Percentiles rank a stretch among this genome's conserved stretches.
Evolutionary conservation across 2,888 invertebrate species (phyloP).

Genomic region (Pyrocoelia pectoralis): DNA sequence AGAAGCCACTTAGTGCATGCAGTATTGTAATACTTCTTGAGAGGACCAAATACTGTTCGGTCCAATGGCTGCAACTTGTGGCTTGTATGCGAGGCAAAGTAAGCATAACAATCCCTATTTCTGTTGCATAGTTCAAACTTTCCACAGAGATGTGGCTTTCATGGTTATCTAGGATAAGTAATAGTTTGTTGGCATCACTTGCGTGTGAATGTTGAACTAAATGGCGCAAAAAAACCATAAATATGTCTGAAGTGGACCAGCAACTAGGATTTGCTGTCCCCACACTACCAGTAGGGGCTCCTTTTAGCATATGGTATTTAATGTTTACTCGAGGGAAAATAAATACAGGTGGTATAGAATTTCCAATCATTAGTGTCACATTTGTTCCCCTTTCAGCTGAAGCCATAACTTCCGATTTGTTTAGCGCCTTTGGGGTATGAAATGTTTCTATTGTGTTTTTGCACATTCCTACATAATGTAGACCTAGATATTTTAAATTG

Average conservation of each 20-base stretch:
- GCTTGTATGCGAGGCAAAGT: slow-evolving; percentile 38
- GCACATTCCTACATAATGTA: too few species aligned
- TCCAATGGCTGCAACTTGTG: slow-evolving; percentile 43
- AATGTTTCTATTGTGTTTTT: too few species aligned
- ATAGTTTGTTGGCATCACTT: slow-evolving; percentile 31
- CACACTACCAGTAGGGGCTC: slow-evolving; percentile 38
- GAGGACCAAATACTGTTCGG: slow-evolving; percentile 41
- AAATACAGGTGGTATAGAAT: slow-evolving; percentile 38
- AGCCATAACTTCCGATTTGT: slow-evolving; percentile 43
- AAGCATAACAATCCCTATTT: slow-evolving; percentile 41
- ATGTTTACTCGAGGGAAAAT: too few species aligned
- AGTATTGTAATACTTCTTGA: slow-evolving; percentile 38
- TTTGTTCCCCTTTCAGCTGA: slow-evolving; percentile 40
- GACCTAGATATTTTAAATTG: too few species aligned
- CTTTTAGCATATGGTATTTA: too few species aligned
- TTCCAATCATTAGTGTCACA: slow-evolving; percentile 42
- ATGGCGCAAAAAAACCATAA: slow-evolving; percentile 29
- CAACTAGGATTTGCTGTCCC: slow-evolving; percentile 40
- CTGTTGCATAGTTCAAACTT: neutral
- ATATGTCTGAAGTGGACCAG: slow-evolving; percentile 41
- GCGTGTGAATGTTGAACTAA: slow-evolving; percentile 19
- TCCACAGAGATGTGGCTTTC: slow-evolving; percentile 47
- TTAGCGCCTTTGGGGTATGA: slow-evolving; percentile 31
- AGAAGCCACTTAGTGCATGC: slow-evolving; percentile 29
- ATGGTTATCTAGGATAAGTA: slow-evolving; percentile 48